phyloP scores from a whole-genome alignment of 64 coral and sea anemone species.

The Montipora efflorescens region DNA sequence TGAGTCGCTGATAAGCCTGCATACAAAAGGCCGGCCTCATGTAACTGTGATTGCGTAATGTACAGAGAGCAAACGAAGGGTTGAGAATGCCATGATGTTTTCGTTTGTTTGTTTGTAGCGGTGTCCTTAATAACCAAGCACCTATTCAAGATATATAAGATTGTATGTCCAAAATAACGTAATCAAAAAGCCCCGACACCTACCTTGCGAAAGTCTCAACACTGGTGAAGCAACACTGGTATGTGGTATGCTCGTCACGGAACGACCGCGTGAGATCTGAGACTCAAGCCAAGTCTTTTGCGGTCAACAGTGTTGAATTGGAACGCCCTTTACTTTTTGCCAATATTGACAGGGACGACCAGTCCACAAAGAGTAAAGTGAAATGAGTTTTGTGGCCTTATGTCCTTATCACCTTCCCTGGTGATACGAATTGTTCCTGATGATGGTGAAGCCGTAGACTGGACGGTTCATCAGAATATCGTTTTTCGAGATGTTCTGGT shows the following conservation, averaged over 20 bases:
- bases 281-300: conserved; percentile 20
- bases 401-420: conserved; percentile 81
- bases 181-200: background rate
- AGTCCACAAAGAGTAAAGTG: background rate
- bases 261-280: background rate
- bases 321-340: conserved; percentile 44
- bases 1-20: too few species aligned
- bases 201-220: background rate
- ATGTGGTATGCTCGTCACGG: background rate
- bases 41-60: background rate
- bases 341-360: background rate
- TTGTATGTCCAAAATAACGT: background rate
- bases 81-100: background rate
- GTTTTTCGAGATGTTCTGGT: conserved; percentile 92
- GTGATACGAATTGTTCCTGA: conserved; percentile 90
- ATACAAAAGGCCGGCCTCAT: background rate
- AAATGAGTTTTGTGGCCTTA: conserved; percentile 65
- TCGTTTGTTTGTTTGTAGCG: background rate
- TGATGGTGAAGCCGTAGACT: conserved; percentile 83
- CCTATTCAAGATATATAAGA: background rate
- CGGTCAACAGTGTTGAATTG: background rate
- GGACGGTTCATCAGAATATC: conserved; percentile 72
- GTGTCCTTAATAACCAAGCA: background rate
- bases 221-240: background rate
- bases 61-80: background rate